Conservation (phyloP, 1,140 invertebrate genomes). For the Pseudomyrmex flavicornis region DNA sequence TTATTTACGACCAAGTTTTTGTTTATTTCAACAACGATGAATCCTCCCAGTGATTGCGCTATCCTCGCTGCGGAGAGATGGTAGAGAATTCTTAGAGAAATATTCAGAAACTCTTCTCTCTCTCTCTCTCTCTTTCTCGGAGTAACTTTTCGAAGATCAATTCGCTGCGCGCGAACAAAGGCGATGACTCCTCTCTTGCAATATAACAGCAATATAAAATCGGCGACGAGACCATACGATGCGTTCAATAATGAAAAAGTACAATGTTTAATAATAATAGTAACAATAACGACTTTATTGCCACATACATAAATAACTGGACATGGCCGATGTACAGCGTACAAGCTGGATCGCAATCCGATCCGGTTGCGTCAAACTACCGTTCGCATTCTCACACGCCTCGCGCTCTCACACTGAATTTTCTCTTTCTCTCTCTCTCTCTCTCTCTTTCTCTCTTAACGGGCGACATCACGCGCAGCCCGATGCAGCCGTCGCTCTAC, state of each 20-base stretch:
- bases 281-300: conserved; percentile 76
- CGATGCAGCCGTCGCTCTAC: conserved; percentile 55
- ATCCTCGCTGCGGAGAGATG: neutral
- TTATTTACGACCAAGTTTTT: too few relatives aligned
- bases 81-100: neutral
- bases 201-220: neutral
- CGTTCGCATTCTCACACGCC: conserved; percentile 32
- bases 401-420: conserved; percentile 16
- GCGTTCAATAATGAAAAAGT: neutral
- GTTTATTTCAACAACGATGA: too few relatives aligned
- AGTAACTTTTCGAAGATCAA: too few relatives aligned
- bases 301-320: conserved; percentile 76
- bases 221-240: neutral
- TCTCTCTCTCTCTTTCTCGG: too few relatives aligned
- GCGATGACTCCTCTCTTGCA: too few relatives aligned
- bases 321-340: conserved; percentile 76
- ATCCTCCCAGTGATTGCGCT: too few relatives aligned
- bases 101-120: neutral
- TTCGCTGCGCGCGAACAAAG: too few relatives aligned
- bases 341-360: conserved; percentile 73
- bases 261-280: conserved; percentile 70
- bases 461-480: conserved; percentile 40
- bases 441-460: neutral
- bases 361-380: conserved; percentile 73
- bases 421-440: conserved; percentile 27